Base-by-base conservation (phyloP, 2,113 vertebrate species). In the Lepisosteus osseus region DNA sequence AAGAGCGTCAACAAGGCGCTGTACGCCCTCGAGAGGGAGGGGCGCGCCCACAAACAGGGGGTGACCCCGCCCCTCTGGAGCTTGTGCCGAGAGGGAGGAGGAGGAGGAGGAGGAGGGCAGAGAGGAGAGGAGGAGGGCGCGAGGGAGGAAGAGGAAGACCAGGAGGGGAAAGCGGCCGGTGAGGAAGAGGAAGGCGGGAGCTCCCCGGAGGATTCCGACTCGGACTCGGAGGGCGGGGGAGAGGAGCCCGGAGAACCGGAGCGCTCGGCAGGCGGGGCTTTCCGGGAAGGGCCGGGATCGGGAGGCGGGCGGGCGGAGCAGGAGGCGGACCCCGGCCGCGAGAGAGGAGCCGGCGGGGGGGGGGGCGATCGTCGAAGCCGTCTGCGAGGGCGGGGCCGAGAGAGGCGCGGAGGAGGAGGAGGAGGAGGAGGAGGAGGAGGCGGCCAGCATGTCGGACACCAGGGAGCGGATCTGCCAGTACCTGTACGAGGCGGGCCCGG, bases 381-480 rank as follows among this genome's bases (percentile, higher is more conserved):
- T 65, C 9, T 2, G 51, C 12, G 43, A 62, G 54, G 72, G 0
- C 65, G 3, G 62, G 0, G 2, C 41, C 6, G 78, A 3, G 47
- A 13, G 15, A 29, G 4, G 54, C 0, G 7, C 64, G 45, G 72
- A 67, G 0, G 81, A 86, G 51, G 1, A 86, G 51, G 1, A 76
- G 14, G 74, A 41, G 3, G 5, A 63, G 15, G 3, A 1, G 17
- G 40, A 63, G 0, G 0, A 61, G 59, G 73, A 67, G 11, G 54
- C 61, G 15, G 47, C 56, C 45, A 1, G 41, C 11, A 97, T 97
- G 94, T 83, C 93, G 0, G 92, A 93, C 11, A 80, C 82, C 0
- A 96, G 93, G 80, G 93, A 97, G 57, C 90, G 83, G 6, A 84
- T 99, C 74, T 86, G 95, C 5, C 86, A 87, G 72, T 94, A 91